Base-by-base conservation (phyloP, 1,140 invertebrate species). In the Hyphantria cunea region DNA sequence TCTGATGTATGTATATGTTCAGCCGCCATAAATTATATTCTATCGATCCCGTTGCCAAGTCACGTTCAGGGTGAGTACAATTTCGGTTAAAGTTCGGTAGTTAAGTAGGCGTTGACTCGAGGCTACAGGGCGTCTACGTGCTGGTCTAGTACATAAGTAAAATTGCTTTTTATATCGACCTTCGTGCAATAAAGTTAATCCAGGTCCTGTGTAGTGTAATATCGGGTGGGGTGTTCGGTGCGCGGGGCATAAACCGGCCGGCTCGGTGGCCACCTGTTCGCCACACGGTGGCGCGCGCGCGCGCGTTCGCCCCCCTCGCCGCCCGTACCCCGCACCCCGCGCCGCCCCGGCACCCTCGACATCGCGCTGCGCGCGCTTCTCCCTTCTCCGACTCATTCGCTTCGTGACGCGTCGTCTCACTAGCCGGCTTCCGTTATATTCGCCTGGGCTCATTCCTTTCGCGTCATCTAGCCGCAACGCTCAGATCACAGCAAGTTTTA, bases 331-430 rank as follows among this genome's bases (percentile, higher is more conserved):
- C 53, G 58, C 56, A 37, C 72, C 17, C 63, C 59, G 41, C 48
- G 58, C 47, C 65, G 65, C 73, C 63, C 54, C 68, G 63, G 60
- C 69, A 68, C 69, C 62, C 61, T 59, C 64, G 60, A 63, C 45
- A 51, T 69, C 25, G 53, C 53, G 63, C 71, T 81, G 78, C 80
- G 79, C 78, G 77, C 80, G 84, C 78, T 70, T 60, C 75, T 73
- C 80, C 77, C 77, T 82, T 83, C 82, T 78, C 78, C 77, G 76
- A 73, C 76, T 84, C 86, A 87, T 84, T 87, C 86, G 86, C 82
- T 78, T 74, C 78, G 78, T 84, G 84, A 84, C 86, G 83, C 82
- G 82, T 84, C 69, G 74, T 76, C 76, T 80, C 67, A 75, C 78
- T 81, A 82, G 80, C 81, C 78, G 82, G 78, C 73, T 75, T 75